Percentiles rank a stretch among this genome's conserved stretches.
Conservation (phyloP, 2,888 invertebrate species). For the Synergus laeviventris region DNA sequence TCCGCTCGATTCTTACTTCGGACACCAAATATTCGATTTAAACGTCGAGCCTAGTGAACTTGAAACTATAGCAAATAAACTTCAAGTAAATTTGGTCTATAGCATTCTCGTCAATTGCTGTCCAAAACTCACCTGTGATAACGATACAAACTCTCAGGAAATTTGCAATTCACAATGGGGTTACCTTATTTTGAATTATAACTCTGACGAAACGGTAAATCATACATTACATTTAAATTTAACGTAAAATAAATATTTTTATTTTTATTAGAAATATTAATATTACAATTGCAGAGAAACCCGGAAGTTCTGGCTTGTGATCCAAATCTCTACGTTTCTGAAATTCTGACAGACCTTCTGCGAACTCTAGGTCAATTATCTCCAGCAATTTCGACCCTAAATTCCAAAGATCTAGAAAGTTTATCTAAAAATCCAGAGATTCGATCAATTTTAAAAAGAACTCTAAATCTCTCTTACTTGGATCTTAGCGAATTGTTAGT, state of each 20-base stretch:
- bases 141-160: conserved; percentile 58
- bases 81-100: conserved; percentile 86
- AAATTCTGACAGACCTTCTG: conserved; percentile 66
- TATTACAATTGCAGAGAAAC: not conserved
- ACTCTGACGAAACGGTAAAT: conserved; percentile 15
- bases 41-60: conserved; percentile 83
- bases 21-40: conserved; percentile 80
- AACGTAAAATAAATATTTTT: not conserved
- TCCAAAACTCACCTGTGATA: conserved; percentile 79
- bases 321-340: conserved; percentile 67
- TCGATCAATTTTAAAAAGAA: conserved; percentile 62
- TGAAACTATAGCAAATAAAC: conserved; percentile 82
- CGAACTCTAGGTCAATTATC: conserved; percentile 52
- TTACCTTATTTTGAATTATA: conserved; percentile 70
- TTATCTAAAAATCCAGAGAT: conserved; percentile 57
- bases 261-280: not conserved
- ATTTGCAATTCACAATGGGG: conserved; percentile 57
- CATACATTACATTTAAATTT: not conserved
- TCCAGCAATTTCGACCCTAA: conserved; percentile 48
- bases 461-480: conserved; percentile 60
- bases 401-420: conserved; percentile 48
- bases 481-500: conserved; percentile 70
- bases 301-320: conserved; percentile 46
- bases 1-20: conserved; percentile 66
- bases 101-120: conserved; percentile 85